Percentiles rank a stretch among this genome's conserved stretches.
Evolutionary conservation across 2,797 vertebrate species (phyloP).

Genomic region (Mionectes olivaceus): DNA sequence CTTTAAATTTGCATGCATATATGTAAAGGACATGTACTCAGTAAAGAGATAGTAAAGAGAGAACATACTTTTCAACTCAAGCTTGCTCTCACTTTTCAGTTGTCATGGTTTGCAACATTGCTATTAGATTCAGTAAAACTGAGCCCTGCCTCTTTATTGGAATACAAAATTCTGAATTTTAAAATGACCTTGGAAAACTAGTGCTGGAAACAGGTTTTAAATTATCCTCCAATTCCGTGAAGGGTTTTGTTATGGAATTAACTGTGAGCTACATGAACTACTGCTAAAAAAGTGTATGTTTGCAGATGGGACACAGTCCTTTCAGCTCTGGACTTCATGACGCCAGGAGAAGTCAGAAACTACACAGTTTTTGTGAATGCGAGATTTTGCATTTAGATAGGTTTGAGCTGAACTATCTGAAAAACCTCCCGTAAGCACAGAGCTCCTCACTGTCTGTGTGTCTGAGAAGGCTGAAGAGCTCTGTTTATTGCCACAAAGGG

Average conservation of each 20-base stretch:
- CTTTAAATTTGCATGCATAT: neutral
- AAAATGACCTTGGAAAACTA: neutral
- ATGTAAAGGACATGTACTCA: neutral
- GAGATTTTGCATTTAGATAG: conserved; percentile 60
- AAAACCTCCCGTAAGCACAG: conserved; percentile 60
- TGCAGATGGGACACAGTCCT: conserved; percentile 4
- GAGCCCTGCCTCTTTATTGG: neutral
- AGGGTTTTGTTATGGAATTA: neutral
- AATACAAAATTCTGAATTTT: neutral
- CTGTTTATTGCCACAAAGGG: conserved; percentile 70
- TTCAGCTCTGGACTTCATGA: conserved; percentile 19
- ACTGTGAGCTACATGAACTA: neutral
- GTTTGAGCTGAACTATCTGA: conserved; percentile 64
- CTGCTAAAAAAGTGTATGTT: conserved; percentile 1
- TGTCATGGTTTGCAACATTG: neutral
- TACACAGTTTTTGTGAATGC: conserved; percentile 28
- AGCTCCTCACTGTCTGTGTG: conserved; percentile 60
- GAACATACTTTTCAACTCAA: neutral
- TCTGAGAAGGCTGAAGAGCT: conserved; percentile 71
- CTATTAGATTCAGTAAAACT: neutral
- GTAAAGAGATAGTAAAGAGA: neutral
- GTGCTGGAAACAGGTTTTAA: neutral
- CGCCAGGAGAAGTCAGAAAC: conserved; percentile 1
- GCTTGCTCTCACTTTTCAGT: neutral
- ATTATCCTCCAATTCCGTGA: neutral